phyloP scores from a whole-genome alignment of 2,797 vertebrate genomes.

The Peromyscus melanophrys region DNA sequence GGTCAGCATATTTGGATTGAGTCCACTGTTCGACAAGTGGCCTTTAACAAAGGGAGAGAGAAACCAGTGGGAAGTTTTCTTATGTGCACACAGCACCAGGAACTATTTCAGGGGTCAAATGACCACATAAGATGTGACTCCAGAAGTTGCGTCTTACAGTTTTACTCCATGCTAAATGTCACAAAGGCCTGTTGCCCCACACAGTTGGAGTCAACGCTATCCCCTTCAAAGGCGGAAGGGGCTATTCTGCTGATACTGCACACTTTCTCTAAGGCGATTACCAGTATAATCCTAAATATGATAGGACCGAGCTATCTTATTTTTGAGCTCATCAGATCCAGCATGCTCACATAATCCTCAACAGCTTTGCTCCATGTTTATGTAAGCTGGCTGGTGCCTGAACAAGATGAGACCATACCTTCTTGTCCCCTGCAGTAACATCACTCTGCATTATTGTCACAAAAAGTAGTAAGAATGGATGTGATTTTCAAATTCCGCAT shows the following conservation, averaged over 20 bases:
- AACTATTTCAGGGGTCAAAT: constrained; percentile 58
- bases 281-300: constrained; percentile 96
- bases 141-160: neutral
- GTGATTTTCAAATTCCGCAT: constrained; percentile 45
- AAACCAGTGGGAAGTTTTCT: constrained; percentile 48
- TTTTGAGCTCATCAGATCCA: constrained; percentile 94
- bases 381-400: constrained; percentile 84
- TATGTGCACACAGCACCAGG: neutral
- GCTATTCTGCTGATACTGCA: constrained; percentile 94
- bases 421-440: constrained; percentile 37
- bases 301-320: constrained; percentile 92
- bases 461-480: constrained; percentile 20
- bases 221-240: constrained; percentile 81
- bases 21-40: neutral
- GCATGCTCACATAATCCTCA: constrained; percentile 92
- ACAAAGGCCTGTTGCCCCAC: constrained; percentile 14
- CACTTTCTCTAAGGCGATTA: constrained; percentile 97
- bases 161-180: neutral
- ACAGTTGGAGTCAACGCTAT: constrained; percentile 77
- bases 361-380: constrained; percentile 88
- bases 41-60: neutral
- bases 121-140: neutral
- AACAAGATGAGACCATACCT: constrained; percentile 71
- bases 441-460: neutral
- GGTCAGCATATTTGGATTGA: neutral